Conservation (phyloP, 2,113 vertebrate species). For the Neogale vison region DNA sequence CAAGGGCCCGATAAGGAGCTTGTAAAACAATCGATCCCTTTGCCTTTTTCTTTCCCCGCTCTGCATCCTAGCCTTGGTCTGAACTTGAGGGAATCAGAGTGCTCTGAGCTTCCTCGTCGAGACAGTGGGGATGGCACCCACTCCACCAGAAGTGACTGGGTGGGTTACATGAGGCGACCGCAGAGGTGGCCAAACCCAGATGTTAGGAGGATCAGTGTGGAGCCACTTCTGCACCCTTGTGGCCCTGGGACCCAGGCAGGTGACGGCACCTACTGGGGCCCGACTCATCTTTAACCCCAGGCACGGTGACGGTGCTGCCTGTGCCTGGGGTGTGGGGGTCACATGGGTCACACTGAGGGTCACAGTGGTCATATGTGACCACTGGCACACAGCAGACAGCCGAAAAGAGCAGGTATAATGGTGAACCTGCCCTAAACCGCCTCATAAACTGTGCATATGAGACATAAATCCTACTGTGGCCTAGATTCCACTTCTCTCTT, state of each 20-base stretch:
- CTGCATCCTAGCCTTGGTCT: too few species aligned
- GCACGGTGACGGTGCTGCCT: accelerated
- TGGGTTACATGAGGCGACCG: not conserved
- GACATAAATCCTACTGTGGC: not conserved
- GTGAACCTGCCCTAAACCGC: too few species aligned
- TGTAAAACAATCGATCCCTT: not conserved
- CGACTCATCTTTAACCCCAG: not conserved
- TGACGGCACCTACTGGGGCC: not conserved
- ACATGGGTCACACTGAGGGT: too few species aligned
- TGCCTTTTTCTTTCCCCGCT: not conserved
- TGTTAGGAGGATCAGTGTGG: not conserved
- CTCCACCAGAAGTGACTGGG: not conserved
- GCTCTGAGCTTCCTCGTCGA: not conserved
- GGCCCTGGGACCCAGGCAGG: not conserved
- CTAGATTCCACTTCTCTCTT: not conserved
- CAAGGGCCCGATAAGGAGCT: not conserved
- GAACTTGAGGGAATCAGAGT: not conserved
- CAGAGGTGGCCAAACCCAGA: not conserved
- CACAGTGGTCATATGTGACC: not conserved
- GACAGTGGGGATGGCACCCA: not conserved
- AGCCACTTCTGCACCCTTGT: not conserved
- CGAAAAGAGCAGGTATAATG: not conserved
- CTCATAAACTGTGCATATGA: not conserved
- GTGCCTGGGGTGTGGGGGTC: not conserved
- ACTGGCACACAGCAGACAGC: not conserved